A percentile compares a stretch with the other conserved stretches of the same genome.
These are phyloP conservation scores for Apis florea DNA, from an alignment of 1,140 invertebrate species.

Conservation along the genomic window DNA sequence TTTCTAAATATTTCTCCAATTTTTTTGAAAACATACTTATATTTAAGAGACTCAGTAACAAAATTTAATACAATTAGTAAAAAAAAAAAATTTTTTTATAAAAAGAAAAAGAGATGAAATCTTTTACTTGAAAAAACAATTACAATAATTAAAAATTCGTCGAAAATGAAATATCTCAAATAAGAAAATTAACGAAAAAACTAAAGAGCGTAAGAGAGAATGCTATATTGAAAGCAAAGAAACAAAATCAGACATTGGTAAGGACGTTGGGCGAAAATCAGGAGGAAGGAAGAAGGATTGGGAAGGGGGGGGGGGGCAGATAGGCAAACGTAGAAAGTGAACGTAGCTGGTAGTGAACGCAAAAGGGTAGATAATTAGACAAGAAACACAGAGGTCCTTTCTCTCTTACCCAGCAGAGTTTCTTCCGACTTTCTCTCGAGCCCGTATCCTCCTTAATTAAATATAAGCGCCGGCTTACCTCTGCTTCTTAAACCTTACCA, in stretches of 20 bases:
- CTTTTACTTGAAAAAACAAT: too few species aligned
- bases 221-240: neutral
- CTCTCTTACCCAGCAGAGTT: slow-evolving; percentile 1
- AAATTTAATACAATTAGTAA: too few species aligned
- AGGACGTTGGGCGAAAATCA: slow-evolving; percentile 4
- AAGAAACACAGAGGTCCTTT: slow-evolving; percentile 67
- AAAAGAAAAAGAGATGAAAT: too few species aligned
- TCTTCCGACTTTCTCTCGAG: slow-evolving; percentile 41
- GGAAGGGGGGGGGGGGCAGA: neutral
- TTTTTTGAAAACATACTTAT: too few species aligned
- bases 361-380: slow-evolving; percentile 74
- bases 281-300: neutral
- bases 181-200: slow-evolving; percentile 5
- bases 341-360: slow-evolving; percentile 53
- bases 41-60: too few species aligned
- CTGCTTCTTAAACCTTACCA: slow-evolving; percentile 52
- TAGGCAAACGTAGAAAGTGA: slow-evolving; percentile 57
- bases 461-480: slow-evolving; percentile 73
- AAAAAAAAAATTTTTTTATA: too few species aligned
- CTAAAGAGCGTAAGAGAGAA: neutral
- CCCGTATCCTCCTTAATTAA: slow-evolving; percentile 74
- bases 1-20: too few species aligned
- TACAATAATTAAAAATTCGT: too few species aligned
- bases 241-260: slow-evolving; percentile 23
- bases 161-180: too few species aligned